A percentile compares a stretch with the other conserved stretches of the same genome.
Conservation (phyloP, 1,140 invertebrate species). For the Drosophila grimshawi region DNA sequence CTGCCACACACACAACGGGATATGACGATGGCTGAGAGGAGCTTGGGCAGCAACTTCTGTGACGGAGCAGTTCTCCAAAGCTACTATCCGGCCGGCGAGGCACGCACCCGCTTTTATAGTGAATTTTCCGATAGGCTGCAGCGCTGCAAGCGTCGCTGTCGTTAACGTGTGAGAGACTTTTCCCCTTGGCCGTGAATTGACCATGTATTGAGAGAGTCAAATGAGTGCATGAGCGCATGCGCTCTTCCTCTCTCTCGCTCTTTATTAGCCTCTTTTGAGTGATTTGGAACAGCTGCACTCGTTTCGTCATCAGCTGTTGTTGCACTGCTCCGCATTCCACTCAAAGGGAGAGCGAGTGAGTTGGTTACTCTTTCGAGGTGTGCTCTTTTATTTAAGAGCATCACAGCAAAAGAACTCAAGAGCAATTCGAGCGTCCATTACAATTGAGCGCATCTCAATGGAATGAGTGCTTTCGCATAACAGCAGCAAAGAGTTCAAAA, state of each 20-base stretch:
- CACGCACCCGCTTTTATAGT: slow-evolving; percentile 69
- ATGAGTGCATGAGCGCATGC: background rate
- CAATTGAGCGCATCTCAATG: background rate
- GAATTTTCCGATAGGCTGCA: slow-evolving; percentile 63
- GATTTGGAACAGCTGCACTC: slow-evolving; percentile 7
- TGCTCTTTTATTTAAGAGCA: background rate
- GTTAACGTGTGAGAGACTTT: slow-evolving; percentile 61
- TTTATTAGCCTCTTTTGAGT: background rate
- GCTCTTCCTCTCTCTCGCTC: slow-evolving; percentile 1
- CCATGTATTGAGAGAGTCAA: background rate
- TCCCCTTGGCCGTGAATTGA: slow-evolving; percentile 76
- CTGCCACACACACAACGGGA: slow-evolving; percentile 18
- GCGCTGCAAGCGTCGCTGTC: slow-evolving; percentile 39
- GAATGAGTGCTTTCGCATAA: no score
- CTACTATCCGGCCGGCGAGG: slow-evolving; percentile 75
- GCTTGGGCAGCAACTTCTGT: slow-evolving; percentile 69
- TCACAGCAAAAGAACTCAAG: background rate
- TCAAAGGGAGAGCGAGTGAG: slow-evolving; percentile 4
- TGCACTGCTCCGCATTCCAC: background rate
- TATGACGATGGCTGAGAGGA: slow-evolving; percentile 40
- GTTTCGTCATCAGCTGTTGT: slow-evolving; percentile 38
- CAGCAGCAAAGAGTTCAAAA: no score
- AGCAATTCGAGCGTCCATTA: background rate
- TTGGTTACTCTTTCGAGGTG: background rate
- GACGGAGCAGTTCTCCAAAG: slow-evolving; percentile 79